Base-by-base conservation (phyloP, 2,113 vertebrate species). In the Cercocebus atys region DNA sequence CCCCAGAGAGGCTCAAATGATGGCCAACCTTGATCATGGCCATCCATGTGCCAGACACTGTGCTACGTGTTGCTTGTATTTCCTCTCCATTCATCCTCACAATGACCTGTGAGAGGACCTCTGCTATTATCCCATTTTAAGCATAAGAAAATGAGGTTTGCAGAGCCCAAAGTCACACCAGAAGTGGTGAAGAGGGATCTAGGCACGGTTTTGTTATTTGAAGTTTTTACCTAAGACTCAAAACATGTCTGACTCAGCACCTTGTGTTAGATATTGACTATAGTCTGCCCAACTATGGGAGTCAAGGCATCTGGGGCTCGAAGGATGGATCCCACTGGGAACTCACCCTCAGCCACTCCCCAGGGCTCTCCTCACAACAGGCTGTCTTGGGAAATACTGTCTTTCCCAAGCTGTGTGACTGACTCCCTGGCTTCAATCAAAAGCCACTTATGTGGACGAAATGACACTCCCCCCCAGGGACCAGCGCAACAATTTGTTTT, bases 391-490 rank as follows among this genome's bases (percentile, higher is more conserved):
- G 73, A 61, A 89, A 30, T 52, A 1, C 73, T 1, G 45, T 40
- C 72, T n/a, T 40, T 52, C 79, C 55, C 35, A 64, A 32, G 90
- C 79, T 32, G 4, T 23, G 23, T 47, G 75, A 35, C 18, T 8
- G 55, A 45, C 64, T 43, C 64, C 72, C 30, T 0, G 16, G 43
- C 92, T 92, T 73, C 84, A 3, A 45, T 70, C 93, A 59, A 47
- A 61, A 81, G 83, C 79, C 8, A 66, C 61, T 73, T 35, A 16
- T 11, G 38, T 45, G 88, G 92, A 45, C 59, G 57, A 81, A 90
- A 97, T 76, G 94, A 95, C 80, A 88, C 30, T 32, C 66, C 80
- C 30, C 91, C 55, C 88, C 66, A 20, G 97, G 93, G 94, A 59
- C 79, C 38, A 2, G 40, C 0, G 0, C 59, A 6, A 86, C 68